Conservation (phyloP, 2,888 invertebrate genomes). For the Dusona sp. region DNA sequence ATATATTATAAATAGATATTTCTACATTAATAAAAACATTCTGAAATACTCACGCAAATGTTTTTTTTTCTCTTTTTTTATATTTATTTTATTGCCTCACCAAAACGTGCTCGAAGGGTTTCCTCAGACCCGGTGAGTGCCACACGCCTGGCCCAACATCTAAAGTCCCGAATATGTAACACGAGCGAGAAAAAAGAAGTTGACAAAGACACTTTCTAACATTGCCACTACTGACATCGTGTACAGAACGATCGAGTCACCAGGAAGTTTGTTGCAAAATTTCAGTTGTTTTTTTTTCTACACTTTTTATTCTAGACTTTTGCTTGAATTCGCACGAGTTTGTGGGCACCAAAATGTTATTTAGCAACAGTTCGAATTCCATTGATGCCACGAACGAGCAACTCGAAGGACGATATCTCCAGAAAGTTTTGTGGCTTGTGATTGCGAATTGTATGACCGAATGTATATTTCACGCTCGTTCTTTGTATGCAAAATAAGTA, state of each 20-base stretch:
- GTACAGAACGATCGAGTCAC: constrained; percentile 31
- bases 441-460: constrained; percentile 38
- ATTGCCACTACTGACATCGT: constrained; percentile 54
- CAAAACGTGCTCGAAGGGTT: constrained; percentile 61
- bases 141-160: constrained; percentile 42
- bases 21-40: constrained; percentile 15
- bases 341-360: constrained; percentile 37
- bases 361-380: constrained; percentile 60
- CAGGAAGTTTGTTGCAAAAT: constrained; percentile 57
- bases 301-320: constrained; percentile 15
- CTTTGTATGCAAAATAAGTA: not conserved
- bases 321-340: constrained; percentile 54
- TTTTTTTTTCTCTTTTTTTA: not conserved
- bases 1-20: constrained; percentile 10
- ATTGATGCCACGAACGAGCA: constrained; percentile 53
- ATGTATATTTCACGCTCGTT: constrained; percentile 14
- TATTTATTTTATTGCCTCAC: constrained; percentile 41
- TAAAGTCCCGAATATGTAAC: constrained; percentile 31
- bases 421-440: constrained; percentile 40
- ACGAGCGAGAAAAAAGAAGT: constrained; percentile 39
- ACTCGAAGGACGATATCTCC: constrained; percentile 65
- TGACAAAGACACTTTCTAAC: constrained; percentile 66
- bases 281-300: constrained; percentile 33
- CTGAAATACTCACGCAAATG: constrained; percentile 4
- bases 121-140: constrained; percentile 52